Evolutionary conservation across 2,113 vertebrate species (phyloP).

Genomic region (Hippocampus abdominalis): DNA sequence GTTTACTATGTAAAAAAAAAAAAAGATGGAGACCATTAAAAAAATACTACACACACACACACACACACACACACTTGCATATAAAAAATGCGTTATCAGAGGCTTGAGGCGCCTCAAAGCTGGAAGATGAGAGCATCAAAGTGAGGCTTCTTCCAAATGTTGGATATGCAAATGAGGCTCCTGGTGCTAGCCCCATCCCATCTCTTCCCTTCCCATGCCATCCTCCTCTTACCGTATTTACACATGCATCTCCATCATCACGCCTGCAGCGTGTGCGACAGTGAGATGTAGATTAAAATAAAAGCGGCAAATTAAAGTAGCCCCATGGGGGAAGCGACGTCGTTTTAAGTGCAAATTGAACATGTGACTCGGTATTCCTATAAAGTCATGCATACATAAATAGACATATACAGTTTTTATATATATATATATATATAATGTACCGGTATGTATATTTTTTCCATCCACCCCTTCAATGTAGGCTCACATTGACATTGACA

Average conservation of each 20-base stretch:
- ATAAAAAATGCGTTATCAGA: neutral
- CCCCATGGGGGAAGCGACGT: neutral
- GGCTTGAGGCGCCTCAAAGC: neutral
- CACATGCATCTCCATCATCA: slow-evolving; percentile 1
- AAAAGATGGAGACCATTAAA: too few relatives aligned
- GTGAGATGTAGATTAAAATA: neutral
- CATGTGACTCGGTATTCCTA: neutral
- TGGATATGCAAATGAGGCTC: slow-evolving; percentile 6
- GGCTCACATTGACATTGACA: neutral
- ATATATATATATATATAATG: neutral
- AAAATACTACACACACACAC: too few relatives aligned
- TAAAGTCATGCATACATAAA: neutral
- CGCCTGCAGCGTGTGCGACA: neutral
- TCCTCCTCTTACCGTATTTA: slow-evolving; percentile 1
- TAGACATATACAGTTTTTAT: neutral
- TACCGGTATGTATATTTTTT: neutral
- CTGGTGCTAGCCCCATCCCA: neutral
- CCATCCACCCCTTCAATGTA: neutral
- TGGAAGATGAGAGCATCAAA: neutral
- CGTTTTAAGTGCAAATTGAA: neutral
- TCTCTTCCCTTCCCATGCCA: neutral
- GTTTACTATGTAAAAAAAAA: too few relatives aligned
- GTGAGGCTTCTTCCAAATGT: neutral
- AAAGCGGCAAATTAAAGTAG: slow-evolving; percentile 8
- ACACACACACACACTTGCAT: too few relatives aligned